These are phyloP conservation scores for Gymnorhina tibicen DNA, from an alignment of 2,113 vertebrate species.

Conservation along the genomic window DNA sequence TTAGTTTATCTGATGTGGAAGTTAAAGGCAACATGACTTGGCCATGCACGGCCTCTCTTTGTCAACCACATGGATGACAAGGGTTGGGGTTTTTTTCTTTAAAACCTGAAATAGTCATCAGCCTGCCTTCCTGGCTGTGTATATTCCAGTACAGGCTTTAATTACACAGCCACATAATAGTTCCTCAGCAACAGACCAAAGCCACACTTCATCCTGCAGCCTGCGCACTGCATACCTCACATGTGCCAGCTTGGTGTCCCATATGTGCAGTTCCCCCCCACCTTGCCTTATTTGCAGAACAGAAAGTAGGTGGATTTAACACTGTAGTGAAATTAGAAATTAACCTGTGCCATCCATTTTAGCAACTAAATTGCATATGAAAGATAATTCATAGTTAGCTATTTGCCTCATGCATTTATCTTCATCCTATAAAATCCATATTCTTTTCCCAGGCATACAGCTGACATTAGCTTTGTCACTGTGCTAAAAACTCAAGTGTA, in stretches of 20 bases:
- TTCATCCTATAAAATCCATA: not conserved
- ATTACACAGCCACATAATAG: not conserved
- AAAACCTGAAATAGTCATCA: not conserved
- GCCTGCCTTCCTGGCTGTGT: not conserved
- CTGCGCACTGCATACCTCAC: not conserved
- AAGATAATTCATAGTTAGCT: not conserved
- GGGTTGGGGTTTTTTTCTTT: not conserved
- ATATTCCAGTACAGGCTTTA: not conserved
- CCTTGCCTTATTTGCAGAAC: not conserved
- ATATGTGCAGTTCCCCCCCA: not conserved
- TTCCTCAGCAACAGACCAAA: not conserved
- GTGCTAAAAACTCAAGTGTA: not conserved
- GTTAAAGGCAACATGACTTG: not conserved
- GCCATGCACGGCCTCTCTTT: not conserved
- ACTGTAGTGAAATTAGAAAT: not conserved
- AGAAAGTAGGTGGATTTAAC: slow-evolving; percentile 41
- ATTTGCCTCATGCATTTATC: not conserved
- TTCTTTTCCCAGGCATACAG: not conserved
- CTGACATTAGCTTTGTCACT: not conserved
- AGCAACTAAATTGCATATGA: not conserved
- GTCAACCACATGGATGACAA: not conserved
- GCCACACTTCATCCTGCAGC: not conserved
- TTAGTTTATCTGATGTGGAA: not conserved
- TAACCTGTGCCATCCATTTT: not conserved
- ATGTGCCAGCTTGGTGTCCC: not conserved